Conservation (phyloP, 1,140 invertebrate genomes). For the Cotesia typhae region DNA sequence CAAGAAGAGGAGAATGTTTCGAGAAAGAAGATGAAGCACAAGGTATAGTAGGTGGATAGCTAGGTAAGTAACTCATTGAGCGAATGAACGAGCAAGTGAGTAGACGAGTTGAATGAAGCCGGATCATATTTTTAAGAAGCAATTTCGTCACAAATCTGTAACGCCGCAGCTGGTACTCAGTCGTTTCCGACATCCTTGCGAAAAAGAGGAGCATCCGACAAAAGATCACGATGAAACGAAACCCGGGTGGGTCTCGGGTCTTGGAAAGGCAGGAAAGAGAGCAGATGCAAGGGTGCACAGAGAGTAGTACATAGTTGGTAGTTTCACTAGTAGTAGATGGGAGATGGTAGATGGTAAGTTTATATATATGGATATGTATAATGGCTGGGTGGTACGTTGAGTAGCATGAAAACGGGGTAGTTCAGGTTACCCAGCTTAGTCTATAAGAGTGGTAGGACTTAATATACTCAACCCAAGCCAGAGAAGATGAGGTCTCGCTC, state of each 20-base stretch:
- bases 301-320: not conserved
- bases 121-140: slow-evolving; percentile 63
- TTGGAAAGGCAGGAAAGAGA: slow-evolving; percentile 1
- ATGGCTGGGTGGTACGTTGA: slow-evolving; percentile 4
- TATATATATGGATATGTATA: slow-evolving; percentile 11
- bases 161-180: slow-evolving; percentile 51
- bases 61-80: not conserved
- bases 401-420: slow-evolving; percentile 19
- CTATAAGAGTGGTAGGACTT: slow-evolving; percentile 34
- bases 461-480: slow-evolving; percentile 37
- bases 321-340: too few species aligned
- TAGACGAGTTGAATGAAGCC: slow-evolving; percentile 48
- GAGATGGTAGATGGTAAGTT: too few species aligned
- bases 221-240: slow-evolving; percentile 35
- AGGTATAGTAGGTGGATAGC: too few species aligned
- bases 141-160: slow-evolving; percentile 59
- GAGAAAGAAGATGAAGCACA: too few species aligned
- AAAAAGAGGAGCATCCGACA: slow-evolving; percentile 29
- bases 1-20: too few species aligned
- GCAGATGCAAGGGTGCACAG: slow-evolving; percentile 17
- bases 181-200: slow-evolving; percentile 38
- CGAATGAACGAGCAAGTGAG: not conserved
- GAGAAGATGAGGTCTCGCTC: slow-evolving; percentile 31
- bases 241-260: not conserved
- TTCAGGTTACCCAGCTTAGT: slow-evolving; percentile 33